Evolutionary conservation across 2,797 vertebrate genomes (phyloP).

Genomic region (Pogoniulus pusillus): DNA sequence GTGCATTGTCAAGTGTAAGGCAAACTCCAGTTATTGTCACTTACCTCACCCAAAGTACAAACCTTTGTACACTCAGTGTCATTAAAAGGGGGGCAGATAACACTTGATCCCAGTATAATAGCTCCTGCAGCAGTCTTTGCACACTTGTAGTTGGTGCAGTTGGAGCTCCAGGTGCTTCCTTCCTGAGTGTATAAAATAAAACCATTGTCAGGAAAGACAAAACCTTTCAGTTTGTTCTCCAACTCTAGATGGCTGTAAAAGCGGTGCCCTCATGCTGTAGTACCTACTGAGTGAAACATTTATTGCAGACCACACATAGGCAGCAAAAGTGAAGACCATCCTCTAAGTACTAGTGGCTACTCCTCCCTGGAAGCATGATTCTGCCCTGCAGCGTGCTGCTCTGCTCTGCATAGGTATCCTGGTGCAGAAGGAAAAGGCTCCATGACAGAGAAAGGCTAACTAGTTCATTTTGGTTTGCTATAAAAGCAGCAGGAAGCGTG

Average conservation of each 20-base stretch:
- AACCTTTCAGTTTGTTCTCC: neutral
- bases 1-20: neutral
- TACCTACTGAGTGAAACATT: neutral
- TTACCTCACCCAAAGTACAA: constrained; percentile 70
- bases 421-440: neutral
- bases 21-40: constrained; percentile 1
- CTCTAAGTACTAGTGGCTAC: neutral
- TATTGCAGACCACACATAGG: neutral
- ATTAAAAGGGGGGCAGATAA: constrained; percentile 94
- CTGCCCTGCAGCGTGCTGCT: neutral
- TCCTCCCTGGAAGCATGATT: neutral
- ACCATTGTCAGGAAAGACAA: neutral
- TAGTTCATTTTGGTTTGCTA: neutral
- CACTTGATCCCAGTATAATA: constrained; percentile 85
- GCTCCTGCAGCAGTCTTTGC: constrained; percentile 86
- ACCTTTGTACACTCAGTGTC: constrained; percentile 97
- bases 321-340: neutral
- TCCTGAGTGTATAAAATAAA: constrained; percentile 77
- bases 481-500: neutral
- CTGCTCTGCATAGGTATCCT: neutral
- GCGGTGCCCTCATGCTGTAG: neutral
- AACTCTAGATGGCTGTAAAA: neutral
- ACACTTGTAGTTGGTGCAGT: constrained; percentile 93
- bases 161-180: constrained; percentile 92
- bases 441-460: neutral